Base-by-base conservation (phyloP, 2,113 vertebrate genomes). In the Geothlypis trichas region DNA sequence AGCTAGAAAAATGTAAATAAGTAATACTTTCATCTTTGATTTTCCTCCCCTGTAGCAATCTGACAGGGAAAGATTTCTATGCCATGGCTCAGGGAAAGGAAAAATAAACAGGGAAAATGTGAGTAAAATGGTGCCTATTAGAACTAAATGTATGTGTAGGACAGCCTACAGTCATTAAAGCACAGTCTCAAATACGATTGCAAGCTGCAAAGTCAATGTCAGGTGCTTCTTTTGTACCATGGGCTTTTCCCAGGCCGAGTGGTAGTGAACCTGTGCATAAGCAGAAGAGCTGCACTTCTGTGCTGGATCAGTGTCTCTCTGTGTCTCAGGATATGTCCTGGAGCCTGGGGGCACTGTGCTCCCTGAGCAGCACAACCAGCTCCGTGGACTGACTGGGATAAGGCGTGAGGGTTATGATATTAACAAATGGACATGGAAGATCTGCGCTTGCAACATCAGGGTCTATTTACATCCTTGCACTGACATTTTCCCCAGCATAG, bases 11-110 rank as follows among this genome's bases (percentile, higher is more conserved):
- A 61, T 67, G 37, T 15, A 72, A 78, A 41, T 46, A 74, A 71
- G 6, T 66, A 72, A 35, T 49, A 79, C 54, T 78, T 87, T 87
- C 8, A 57, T 57, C 58, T 54, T 79, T 61, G 67, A 24, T 86
- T 91, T 55, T 52, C 41, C 42, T 91, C 28, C 54, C 31, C 47
- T 71, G 33, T 75, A 41, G 59, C 63, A 78, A 52, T 88, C 26
- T 81, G 65, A 90, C 61, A 72, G 79, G 88, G 79, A 81, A 89
- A 73, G 41, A 35, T 52, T 66, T 86, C 62, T 93, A 49, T 62
- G 84, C 67, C 39, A 10, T 31, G 61, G 87, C 93, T 95, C 93
- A 92, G 90, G 85, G 72, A 95, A 90, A 90, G 72, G 83, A 71
- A 91, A 69, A 77, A 51, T 77, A 75, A 93, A 81, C 61, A 92